Conservation (phyloP, 2,113 vertebrate genomes). For the Scomber japonicus region DNA sequence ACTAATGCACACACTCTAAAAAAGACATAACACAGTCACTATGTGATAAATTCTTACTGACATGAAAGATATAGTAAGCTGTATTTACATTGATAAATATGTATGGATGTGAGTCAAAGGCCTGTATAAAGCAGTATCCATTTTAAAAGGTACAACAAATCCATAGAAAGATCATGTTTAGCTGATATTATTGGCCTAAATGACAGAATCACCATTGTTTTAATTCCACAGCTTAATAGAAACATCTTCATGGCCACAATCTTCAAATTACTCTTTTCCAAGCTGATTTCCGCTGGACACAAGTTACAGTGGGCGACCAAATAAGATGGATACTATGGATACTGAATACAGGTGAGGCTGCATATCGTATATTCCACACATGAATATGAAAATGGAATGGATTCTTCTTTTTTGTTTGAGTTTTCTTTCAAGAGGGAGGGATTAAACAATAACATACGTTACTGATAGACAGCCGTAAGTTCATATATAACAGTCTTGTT, state of each 20-base stretch:
- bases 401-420: neutral
- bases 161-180: neutral
- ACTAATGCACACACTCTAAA: conserved; percentile 74
- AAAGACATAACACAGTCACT: conserved; percentile 69
- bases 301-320: neutral
- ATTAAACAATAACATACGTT: neutral
- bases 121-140: neutral
- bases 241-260: neutral
- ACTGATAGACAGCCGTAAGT: neutral
- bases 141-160: conserved; percentile 1
- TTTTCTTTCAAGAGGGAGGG: neutral
- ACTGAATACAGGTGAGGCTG: conserved; percentile 2
- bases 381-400: conserved; percentile 9
- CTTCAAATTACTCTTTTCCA: neutral
- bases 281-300: neutral
- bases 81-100: conserved; percentile 19
- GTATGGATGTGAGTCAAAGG: conserved; percentile 18
- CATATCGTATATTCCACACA: neutral
- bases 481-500: neutral
- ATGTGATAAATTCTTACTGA: conserved; percentile 21
- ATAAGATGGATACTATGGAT: conserved; percentile 15
- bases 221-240: neutral
- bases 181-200: too few species aligned
- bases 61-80: neutral
- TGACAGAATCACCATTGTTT: neutral